These are phyloP conservation scores for Drosophila anomalipes DNA, from an alignment of 2,888 invertebrate species.

Conservation along the genomic window DNA sequence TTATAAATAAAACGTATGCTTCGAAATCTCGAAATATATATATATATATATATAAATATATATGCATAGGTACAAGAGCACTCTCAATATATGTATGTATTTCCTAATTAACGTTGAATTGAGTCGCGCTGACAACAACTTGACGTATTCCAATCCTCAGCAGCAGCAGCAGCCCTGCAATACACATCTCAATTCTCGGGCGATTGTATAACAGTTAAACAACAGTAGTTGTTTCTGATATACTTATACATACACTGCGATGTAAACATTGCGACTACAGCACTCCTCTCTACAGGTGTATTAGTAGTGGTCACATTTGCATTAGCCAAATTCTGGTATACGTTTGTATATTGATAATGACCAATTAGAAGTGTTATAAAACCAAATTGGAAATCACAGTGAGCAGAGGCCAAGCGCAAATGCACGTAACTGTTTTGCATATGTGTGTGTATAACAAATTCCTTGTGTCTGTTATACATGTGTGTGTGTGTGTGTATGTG, in stretches of 20 bases:
- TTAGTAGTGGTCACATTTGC: conserved; percentile 31
- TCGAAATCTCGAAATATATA: conserved; percentile 4
- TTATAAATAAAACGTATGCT: conserved; percentile 5
- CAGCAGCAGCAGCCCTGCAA: conserved; percentile 26
- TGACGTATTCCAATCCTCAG: conserved; percentile 36
- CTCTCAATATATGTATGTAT: neutral
- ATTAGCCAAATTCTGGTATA: conserved; percentile 35
- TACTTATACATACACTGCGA: conserved; percentile 1
- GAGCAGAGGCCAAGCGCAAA: conserved; percentile 31
- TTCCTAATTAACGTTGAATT: conserved; percentile 55
- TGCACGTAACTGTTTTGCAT: conserved; percentile 17
- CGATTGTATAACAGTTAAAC: conserved; percentile 30
- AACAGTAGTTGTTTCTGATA: conserved; percentile 11
- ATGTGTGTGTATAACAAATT: neutral
- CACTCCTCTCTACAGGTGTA: conserved; percentile 2
- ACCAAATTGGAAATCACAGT: conserved; percentile 29
- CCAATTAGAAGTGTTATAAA: conserved; percentile 29
- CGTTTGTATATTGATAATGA: conserved; percentile 52
- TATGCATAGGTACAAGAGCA: neutral
- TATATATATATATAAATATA: neutral
- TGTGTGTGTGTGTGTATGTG: neutral
- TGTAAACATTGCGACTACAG: neutral
- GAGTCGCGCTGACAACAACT: conserved; percentile 34
- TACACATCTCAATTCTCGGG: conserved; percentile 19
- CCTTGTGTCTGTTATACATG: neutral